Conservation (phyloP, 2,113 vertebrate species). For the Cranoglanis bouderius region DNA sequence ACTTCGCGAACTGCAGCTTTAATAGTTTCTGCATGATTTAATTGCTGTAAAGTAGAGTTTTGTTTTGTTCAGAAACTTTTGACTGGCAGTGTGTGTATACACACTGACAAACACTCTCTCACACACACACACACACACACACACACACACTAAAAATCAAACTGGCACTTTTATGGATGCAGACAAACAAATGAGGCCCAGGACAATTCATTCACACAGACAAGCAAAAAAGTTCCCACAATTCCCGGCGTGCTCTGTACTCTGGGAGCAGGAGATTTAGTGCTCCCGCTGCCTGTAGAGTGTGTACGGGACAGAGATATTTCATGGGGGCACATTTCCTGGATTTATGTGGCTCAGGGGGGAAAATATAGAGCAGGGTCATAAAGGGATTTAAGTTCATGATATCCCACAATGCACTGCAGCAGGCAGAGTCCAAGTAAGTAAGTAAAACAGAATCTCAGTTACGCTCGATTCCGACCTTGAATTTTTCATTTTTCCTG, state of each 20-base stretch:
- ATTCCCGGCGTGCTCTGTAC: not conserved
- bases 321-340: conserved; percentile 19
- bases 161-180: conserved; percentile 13
- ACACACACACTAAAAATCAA: not conserved
- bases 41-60: not conserved
- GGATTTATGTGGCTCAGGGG: conserved; percentile 9
- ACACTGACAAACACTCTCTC: conserved; percentile 28
- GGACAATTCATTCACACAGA: conserved; percentile 21
- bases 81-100: not conserved
- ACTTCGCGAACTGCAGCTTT: not conserved
- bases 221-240: conserved; percentile 26
- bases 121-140: conserved; percentile 59
- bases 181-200: not conserved
- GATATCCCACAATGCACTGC: conserved; percentile 5
- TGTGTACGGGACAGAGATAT: conserved; percentile 6
- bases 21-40: not conserved
- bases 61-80: not conserved
- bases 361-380: conserved; percentile 9
- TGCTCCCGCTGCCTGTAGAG: not conserved
- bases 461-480: not conserved
- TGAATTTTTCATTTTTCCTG: not conserved
- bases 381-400: conserved; percentile 31
- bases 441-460: not conserved
- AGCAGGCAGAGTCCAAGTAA: not conserved
- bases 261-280: conserved; percentile 47